Evolutionary conservation across 92 coral and sea anemone genomes (phyloP), one percentile per base, ranked within the genome.

Genomic region (Parazoanthus atlanticus): DNA sequence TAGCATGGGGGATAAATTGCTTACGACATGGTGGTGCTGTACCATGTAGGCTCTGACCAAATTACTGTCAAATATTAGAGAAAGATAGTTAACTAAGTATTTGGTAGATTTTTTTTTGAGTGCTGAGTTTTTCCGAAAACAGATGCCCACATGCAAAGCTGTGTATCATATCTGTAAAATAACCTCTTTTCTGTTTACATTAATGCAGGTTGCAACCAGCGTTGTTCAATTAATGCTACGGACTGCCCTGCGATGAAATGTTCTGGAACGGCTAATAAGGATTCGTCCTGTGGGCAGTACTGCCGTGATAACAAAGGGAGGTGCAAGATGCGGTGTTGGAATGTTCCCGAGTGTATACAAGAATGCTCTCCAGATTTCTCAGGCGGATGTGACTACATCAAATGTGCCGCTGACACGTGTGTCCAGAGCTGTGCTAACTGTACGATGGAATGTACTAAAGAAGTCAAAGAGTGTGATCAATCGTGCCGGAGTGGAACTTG

Each of bases 401-500:
- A 17, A 21, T 84, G 87, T 46, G 13, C 78, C 1, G 26, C 78
- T 25, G 77, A 29, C 0, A 6, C 1, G 0, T 84, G 87, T 54
- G 0, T 1, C 16, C 87, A 84, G 67, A 46, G 16, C 2, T 84
- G 87, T 49, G 61, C 87, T 3, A 84, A 84, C 78, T 84, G 87
- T 32, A 84, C 79, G 16, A 84, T 84, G 87, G 87, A 84, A 46
- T 84, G 87, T 9, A 43, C 87, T 7, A 74, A 28, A 43, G 87
- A 84, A 9, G 87, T 84, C 15, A 84, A 69, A 65, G 9, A 29
- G 26, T 84, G 87, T 49, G 5, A 41, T 0, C 87, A 84, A 13
- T 0, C 0, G 10, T 84, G 87, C 16, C 23, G 0, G n/a, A 64
- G 78, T 13, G 87, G 87, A 2, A 26, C 49, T 8, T 84, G 87